Evolutionary conservation across 2,797 vertebrate species (phyloP).

Genomic region (Cygnus olor): DNA sequence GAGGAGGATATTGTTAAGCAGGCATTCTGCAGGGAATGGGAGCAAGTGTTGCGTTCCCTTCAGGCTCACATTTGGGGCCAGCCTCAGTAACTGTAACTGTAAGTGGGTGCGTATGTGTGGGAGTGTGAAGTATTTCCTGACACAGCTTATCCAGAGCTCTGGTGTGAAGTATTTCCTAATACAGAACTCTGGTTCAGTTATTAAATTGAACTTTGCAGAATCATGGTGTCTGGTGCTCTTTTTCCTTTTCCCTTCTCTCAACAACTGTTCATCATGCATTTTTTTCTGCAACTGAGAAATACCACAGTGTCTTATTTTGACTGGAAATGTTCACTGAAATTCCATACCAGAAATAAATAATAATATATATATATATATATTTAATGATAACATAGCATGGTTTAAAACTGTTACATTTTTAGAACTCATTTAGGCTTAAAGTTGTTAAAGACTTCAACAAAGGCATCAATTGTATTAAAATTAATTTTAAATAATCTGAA

Average conservation of each 20-base stretch:
- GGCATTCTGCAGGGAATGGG: neutral
- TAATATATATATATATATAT: no score
- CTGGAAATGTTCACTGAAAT: neutral
- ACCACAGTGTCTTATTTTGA: neutral
- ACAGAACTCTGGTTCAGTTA: conserved; percentile 22
- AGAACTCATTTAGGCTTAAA: neutral
- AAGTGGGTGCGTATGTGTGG: neutral
- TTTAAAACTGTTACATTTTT: neutral
- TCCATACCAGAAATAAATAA: neutral
- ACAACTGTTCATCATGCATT: neutral
- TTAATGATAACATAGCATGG: neutral
- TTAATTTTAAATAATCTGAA: neutral
- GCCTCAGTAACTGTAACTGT: neutral
- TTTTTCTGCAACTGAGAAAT: neutral
- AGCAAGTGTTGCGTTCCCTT: neutral
- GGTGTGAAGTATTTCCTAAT: conserved; percentile 41
- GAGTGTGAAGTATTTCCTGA: conserved; percentile 39
- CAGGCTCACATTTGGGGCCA: neutral
- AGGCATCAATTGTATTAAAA: neutral
- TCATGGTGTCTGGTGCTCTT: neutral
- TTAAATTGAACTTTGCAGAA: conserved; percentile 25
- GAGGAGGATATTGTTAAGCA: neutral
- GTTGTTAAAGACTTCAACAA: neutral
- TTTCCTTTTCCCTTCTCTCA: neutral
- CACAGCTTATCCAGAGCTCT: neutral